Conservation (phyloP, 92 coral and sea anemone species). For the Ricordea florida region DNA sequence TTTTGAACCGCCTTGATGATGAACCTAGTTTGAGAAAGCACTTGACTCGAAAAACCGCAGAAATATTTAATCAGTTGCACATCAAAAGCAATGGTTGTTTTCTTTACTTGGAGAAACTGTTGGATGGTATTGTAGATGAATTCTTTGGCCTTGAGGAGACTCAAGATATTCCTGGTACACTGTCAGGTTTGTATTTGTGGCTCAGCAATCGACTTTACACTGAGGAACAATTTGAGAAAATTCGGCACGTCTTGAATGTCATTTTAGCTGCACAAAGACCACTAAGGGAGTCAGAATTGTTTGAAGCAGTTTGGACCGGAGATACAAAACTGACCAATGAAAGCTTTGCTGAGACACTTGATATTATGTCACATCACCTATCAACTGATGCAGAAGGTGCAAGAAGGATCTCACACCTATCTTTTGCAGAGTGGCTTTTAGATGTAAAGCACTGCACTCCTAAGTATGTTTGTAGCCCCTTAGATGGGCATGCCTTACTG, state of each 20-base stretch:
- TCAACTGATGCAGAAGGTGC: conserved; percentile 58
- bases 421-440: conserved; percentile 96
- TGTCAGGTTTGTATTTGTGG: conserved; percentile 95
- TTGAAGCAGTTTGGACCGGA: conserved; percentile 84
- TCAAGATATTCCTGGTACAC: conserved; percentile 93
- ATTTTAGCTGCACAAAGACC: conserved; percentile 90
- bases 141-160: conserved; percentile 85
- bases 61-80: conserved; percentile 91
- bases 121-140: conserved; percentile 85
- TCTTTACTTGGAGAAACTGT: conserved; percentile 91
- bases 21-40: conserved; percentile 84
- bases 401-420: conserved; percentile 87
- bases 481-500: conserved; percentile 98
- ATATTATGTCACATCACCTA: conserved; percentile 71
- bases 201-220: conserved; percentile 86
- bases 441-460: conserved; percentile 96
- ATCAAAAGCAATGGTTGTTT: conserved; percentile 98
- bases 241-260: conserved; percentile 79
- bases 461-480: conserved; percentile 82
- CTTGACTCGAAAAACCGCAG: conserved; percentile 94
- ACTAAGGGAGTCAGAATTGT: conserved; percentile 74
- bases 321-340: conserved; percentile 60
- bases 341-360: conserved; percentile 60
- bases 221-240: conserved; percentile 83
- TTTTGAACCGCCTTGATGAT: conserved; percentile 88